Percentiles rank a stretch among this genome's conserved stretches.
Conservation (phyloP, 2,888 invertebrate genomes). For the Spicauda simplicius region DNA sequence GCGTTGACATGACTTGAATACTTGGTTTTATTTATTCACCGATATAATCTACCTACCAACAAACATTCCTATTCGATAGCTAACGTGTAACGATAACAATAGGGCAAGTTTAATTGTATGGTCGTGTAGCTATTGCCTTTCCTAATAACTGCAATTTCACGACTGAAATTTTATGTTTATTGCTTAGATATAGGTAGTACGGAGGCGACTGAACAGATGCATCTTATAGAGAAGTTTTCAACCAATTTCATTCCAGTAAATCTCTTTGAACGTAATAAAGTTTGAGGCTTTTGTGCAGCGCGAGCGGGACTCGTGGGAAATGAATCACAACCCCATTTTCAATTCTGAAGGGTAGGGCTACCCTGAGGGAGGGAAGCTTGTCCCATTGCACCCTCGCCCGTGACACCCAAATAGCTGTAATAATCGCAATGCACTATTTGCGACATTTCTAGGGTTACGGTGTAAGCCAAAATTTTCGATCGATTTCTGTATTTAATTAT, state of each 20-base stretch:
- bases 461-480: conserved; percentile 11
- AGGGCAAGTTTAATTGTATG: conserved; percentile 9
- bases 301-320: conserved; percentile 76
- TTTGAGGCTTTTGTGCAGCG: conserved; percentile 65
- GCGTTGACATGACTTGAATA: neutral
- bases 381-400: conserved; percentile 71
- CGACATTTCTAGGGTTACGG: conserved; percentile 42
- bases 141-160: conserved; percentile 22
- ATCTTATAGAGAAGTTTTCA: conserved; percentile 38
- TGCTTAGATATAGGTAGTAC: neutral
- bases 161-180: conserved; percentile 12
- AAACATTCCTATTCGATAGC: conserved; percentile 2
- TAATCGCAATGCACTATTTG: conserved; percentile 71
- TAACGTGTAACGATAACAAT: conserved; percentile 9
- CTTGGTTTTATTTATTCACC: neutral
- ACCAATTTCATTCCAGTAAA: conserved; percentile 51
- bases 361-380: conserved; percentile 58
- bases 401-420: conserved; percentile 75
- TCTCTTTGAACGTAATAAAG: conserved; percentile 60
- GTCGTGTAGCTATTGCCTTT: conserved; percentile 22
- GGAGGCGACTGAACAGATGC: conserved; percentile 18
- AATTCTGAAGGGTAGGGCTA: conserved; percentile 71
- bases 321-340: conserved; percentile 84
- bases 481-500: neutral
- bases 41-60: neutral